phyloP scores from a whole-genome alignment of 1,140 invertebrate genomes.

The Drosophila trapezifrons region DNA sequence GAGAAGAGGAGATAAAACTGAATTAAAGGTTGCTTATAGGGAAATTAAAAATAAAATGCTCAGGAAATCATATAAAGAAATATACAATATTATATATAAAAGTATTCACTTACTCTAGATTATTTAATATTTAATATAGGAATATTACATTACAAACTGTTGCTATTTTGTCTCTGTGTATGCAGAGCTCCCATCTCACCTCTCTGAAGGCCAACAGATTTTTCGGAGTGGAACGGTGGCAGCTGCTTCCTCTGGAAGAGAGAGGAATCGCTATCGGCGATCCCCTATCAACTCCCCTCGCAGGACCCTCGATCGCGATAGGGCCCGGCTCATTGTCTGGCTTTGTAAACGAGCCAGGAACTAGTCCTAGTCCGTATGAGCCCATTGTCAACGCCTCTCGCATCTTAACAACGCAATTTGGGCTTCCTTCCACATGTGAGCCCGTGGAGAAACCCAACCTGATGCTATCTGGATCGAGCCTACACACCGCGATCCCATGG shows the following conservation, averaged over 20 bases:
- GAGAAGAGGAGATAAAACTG: background rate
- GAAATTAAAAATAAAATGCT: background rate
- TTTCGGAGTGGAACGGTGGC: slow-evolving; percentile 44
- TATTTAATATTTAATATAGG: too few species aligned
- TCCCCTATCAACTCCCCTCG: slow-evolving; percentile 58
- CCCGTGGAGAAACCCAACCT: slow-evolving; percentile 45
- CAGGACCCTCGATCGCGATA: slow-evolving; percentile 69
- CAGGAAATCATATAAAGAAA: background rate
- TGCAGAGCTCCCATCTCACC: slow-evolving; percentile 62
- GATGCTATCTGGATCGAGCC: slow-evolving; percentile 60
- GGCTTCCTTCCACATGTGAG: slow-evolving; percentile 64
- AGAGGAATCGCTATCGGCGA: slow-evolving; percentile 19
- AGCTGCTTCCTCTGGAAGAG: slow-evolving; percentile 46
- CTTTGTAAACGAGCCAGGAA: slow-evolving; percentile 52
- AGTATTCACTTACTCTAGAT: too few species aligned
- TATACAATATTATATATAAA: too few species aligned
- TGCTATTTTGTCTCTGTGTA: background rate
- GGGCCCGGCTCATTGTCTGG: slow-evolving; percentile 58
- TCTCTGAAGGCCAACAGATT: slow-evolving; percentile 69
- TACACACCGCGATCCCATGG: slow-evolving; percentile 45
- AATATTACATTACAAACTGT: too few species aligned
- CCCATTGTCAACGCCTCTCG: slow-evolving; percentile 77
- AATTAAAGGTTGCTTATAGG: too few species aligned
- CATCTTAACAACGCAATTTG: slow-evolving; percentile 80
- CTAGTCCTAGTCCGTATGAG: slow-evolving; percentile 44